phyloP scores from a whole-genome alignment of 2,888 invertebrate species.

The Thymelicus acteon region DNA sequence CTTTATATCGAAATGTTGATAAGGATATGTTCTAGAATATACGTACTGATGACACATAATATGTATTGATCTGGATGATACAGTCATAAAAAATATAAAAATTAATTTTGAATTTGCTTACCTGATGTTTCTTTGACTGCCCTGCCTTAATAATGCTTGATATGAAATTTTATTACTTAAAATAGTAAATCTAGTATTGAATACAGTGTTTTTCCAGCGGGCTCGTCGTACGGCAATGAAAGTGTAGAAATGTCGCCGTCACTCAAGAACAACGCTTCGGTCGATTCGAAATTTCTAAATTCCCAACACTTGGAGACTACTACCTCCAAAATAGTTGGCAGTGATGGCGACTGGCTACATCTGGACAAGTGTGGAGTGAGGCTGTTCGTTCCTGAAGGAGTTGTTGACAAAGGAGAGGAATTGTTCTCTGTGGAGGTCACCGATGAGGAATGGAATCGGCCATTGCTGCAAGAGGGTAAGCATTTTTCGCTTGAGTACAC shows the following conservation, averaged over 20 bases:
- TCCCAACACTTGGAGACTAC: constrained; percentile 65
- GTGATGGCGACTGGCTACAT: constrained; percentile 86
- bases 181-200: constrained; percentile 17
- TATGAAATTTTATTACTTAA: constrained; percentile 3
- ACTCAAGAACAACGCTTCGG: constrained; percentile 72
- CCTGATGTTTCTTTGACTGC: constrained; percentile 18
- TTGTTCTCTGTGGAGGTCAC: constrained; percentile 95
- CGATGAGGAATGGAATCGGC: constrained; percentile 95
- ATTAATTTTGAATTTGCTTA: neutral
- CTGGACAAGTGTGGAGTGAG: constrained; percentile 92
- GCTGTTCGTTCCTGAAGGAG: constrained; percentile 94
- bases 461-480: constrained; percentile 90
- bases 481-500: neutral
- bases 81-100: neutral
- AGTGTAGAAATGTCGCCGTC: constrained; percentile 80
- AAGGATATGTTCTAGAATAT: no score
- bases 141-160: constrained; percentile 25
- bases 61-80: no score
- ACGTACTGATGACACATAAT: no score
- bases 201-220: constrained; percentile 60
- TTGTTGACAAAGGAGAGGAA: constrained; percentile 92
- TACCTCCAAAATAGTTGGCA: constrained; percentile 80
- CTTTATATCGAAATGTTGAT: no score
- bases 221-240: constrained; percentile 78
- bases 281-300: constrained; percentile 66